Conservation (phyloP, 2,888 invertebrate species). For the Synanthedon tipuliformis region DNA sequence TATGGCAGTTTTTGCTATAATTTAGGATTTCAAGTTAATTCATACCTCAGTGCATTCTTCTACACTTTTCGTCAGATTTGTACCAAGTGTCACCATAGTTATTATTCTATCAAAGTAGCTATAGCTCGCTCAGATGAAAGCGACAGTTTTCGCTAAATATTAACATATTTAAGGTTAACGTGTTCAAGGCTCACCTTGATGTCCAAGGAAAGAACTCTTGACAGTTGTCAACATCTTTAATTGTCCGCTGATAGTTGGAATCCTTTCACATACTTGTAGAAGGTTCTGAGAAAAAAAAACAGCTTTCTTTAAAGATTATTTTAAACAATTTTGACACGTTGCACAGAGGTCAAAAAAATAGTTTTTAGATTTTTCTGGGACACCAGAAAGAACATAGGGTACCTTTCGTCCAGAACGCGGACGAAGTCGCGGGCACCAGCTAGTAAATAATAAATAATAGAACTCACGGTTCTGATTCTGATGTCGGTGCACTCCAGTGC, state of each 20-base stretch:
- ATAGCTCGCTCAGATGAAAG: not conserved
- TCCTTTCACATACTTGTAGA: constrained; percentile 96
- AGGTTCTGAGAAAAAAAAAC: constrained; percentile 75
- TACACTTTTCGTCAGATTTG: too few relatives aligned
- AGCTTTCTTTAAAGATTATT: not conserved
- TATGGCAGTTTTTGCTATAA: too few relatives aligned
- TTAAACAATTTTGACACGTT: too few relatives aligned
- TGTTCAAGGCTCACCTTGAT: constrained; percentile 78
- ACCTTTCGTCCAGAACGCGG: too few relatives aligned
- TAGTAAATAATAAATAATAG: too few relatives aligned
- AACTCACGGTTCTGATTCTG: constrained; percentile 88
- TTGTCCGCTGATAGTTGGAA: constrained; percentile 99
- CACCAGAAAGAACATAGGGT: fast-evolving
- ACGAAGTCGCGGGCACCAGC: too few relatives aligned
- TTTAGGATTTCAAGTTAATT: too few relatives aligned
- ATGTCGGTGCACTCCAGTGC: constrained; percentile 98
- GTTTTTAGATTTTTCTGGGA: not conserved
- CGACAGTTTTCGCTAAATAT: not conserved
- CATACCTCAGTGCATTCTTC: too few relatives aligned
- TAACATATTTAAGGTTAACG: too few relatives aligned
- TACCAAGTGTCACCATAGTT: too few relatives aligned
- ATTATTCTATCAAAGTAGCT: too few relatives aligned
- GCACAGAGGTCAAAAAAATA: not conserved
- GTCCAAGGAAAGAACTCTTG: constrained; percentile 90
- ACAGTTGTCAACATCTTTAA: constrained; percentile 98